These are phyloP conservation scores for Calyptomena viridis DNA, from an alignment of 2,113 vertebrate genomes.

Conservation along the genomic window DNA sequence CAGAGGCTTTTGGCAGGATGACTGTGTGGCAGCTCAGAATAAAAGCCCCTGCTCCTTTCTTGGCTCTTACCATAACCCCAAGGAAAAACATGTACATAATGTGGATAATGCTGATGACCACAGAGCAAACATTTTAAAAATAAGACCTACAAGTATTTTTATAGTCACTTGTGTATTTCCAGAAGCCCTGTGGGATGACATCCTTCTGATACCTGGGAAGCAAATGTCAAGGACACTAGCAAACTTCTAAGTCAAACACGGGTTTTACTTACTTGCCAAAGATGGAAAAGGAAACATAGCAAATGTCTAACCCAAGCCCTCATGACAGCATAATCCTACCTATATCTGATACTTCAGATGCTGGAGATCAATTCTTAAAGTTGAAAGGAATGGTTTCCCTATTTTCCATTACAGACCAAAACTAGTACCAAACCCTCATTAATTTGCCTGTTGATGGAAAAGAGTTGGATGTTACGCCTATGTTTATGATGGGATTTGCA, in stretches of 20 bases:
- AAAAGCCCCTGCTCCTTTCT: neutral
- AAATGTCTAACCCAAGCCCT: neutral
- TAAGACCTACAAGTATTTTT: neutral
- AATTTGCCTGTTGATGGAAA: neutral
- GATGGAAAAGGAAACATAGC: neutral
- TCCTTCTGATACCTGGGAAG: neutral
- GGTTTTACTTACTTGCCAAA: neutral
- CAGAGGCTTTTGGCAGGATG: neutral
- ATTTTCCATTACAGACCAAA: neutral
- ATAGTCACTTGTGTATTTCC: neutral
- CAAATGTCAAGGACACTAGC: neutral
- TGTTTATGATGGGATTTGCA: neutral
- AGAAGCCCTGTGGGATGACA: neutral
- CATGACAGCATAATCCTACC: neutral
- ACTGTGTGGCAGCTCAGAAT: neutral
- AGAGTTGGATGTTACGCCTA: neutral
- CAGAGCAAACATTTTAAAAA: neutral
- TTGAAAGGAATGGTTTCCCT: neutral
- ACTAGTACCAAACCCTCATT: neutral
- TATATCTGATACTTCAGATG: fast-evolving
- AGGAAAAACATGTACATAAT: fast-evolving
- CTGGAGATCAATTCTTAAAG: neutral
- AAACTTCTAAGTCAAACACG: neutral
- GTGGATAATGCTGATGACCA: neutral
- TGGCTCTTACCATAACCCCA: neutral